Percentiles rank a stretch among this genome's conserved stretches.
These are phyloP conservation scores for Axea sp. DNA, from an alignment of 2,888 invertebrate genomes.

Conservation along the genomic window DNA sequence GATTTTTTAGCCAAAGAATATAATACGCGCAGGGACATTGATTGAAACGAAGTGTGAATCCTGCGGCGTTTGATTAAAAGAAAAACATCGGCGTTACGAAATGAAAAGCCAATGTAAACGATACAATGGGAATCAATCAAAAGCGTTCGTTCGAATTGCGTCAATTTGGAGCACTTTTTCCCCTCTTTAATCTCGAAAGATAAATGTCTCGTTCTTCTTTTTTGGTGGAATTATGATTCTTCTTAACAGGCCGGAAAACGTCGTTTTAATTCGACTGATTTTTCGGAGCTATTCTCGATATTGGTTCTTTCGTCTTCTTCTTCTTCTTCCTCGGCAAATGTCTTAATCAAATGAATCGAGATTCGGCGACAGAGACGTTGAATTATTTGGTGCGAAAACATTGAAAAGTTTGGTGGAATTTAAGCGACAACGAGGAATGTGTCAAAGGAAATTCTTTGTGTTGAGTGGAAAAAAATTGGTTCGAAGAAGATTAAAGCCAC, in stretches of 20 bases:
- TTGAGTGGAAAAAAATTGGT: not conserved
- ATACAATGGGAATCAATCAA: slow-evolving; percentile 38
- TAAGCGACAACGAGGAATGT: not conserved
- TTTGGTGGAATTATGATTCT: slow-evolving; percentile 4
- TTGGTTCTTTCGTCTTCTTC: no score
- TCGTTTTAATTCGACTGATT: slow-evolving; percentile 3
- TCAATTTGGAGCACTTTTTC: slow-evolving; percentile 7
- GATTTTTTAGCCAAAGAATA: no score
- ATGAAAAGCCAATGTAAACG: slow-evolving; percentile 31
- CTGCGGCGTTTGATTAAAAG: slow-evolving; percentile 36
- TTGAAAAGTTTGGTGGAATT: slow-evolving; percentile 14
- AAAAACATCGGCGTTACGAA: slow-evolving; percentile 14
- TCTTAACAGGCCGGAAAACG: not conserved
- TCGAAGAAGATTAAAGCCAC: no score
- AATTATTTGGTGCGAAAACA: slow-evolving; percentile 4
- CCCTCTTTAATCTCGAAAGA: slow-evolving; percentile 4
- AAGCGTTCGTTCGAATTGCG: slow-evolving; percentile 9
- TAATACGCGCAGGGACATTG: no score
- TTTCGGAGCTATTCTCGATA: slow-evolving; percentile 13
- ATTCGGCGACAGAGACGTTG: not conserved
- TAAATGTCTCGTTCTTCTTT: slow-evolving; percentile 32
- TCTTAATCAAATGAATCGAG: slow-evolving; percentile 2
- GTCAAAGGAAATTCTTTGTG: not conserved
- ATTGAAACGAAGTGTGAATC: slow-evolving; percentile 38
- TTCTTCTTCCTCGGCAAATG: no score